Conservation (phyloP, 2,888 invertebrate species). For the Thera obeliscata region DNA sequence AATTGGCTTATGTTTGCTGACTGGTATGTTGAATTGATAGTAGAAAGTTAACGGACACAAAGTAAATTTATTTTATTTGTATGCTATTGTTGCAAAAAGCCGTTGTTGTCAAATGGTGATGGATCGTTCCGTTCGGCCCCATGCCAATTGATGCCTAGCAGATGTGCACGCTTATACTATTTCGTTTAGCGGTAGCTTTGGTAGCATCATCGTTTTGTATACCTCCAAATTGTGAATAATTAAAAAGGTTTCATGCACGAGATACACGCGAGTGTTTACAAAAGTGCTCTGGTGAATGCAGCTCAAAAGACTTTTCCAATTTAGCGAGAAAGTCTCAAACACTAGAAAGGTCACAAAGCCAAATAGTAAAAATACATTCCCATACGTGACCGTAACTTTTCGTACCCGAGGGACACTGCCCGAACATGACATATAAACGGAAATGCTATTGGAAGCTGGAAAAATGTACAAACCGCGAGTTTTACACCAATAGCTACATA, state of each 20-base stretch:
- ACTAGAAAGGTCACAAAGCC: slow-evolving; percentile 64
- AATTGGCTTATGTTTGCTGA: no score
- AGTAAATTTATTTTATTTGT: no score
- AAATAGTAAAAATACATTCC: slow-evolving; percentile 71
- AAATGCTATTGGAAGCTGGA: slow-evolving; percentile 56
- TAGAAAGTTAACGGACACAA: no score
- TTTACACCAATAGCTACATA: slow-evolving; percentile 49
- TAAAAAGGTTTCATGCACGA: slow-evolving; percentile 54
- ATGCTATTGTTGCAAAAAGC: background rate
- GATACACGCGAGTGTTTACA: slow-evolving; percentile 57
- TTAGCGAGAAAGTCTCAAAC: slow-evolving; percentile 66
- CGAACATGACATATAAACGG: slow-evolving; percentile 64
- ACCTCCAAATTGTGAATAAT: slow-evolving; percentile 42
- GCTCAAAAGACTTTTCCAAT: slow-evolving; percentile 72
- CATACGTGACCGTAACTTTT: slow-evolving; percentile 67
- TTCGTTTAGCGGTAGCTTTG: background rate
- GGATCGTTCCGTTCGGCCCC: background rate
- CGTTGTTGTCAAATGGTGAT: background rate
- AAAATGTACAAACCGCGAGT: slow-evolving; percentile 53
- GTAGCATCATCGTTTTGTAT: slow-evolving; percentile 9
- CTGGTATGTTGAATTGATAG: background rate
- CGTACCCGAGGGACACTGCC: slow-evolving; percentile 55
- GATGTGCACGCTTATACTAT: background rate
- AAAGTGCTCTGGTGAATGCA: slow-evolving; percentile 59
- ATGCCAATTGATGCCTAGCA: background rate